Evolutionary conservation across 2,113 vertebrate species (phyloP), one percentile per base, ranked within the genome.

Genomic region (Dromas ardeola): DNA sequence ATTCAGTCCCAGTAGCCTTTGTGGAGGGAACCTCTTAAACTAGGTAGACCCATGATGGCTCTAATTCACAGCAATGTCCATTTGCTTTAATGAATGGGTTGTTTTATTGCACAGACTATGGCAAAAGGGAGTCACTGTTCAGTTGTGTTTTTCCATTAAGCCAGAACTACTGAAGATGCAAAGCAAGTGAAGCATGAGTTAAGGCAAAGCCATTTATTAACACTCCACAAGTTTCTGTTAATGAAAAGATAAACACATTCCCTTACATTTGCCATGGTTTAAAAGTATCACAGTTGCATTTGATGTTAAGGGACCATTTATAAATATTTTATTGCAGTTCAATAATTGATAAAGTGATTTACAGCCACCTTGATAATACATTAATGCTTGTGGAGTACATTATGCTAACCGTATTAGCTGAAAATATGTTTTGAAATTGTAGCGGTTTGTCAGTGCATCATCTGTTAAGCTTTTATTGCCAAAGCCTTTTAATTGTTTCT

Each of bases 281-380:
- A 66, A 53, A 95, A 96, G 70, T 76, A 92, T 76, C 45, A 66
- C 71, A 38, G 56, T 73, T 84, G 21, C 45, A 70, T 89, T 91
- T 95, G 78, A 49, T 94, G 93, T 94, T 96, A 92, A 89, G 49
- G 66, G 20, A 32, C 34, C 84, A 80, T 87, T 93, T 93, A 94
- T 95, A 91, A 97, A 95, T 95, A 91, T 93, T 95, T 97, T 87
- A 95, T 87, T 93, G 84, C 4, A 2, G 81, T 93, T 97, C 89
- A 96, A 93, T 95, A 96, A 96, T 97, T 97, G 94, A 96, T 95
- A 82, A 93, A 94, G 86, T 95, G 94, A 95, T 97, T 97, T 93
- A 95, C 62, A 93, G 50, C 52, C 58, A 88, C 71, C 81, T 89
- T 93, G 83, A 29, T 82, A 95, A 93, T 79, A 53, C 66, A 66